These are phyloP conservation scores for Acromyrmex echinatior DNA, from an alignment of 1,140 invertebrate genomes.

Conservation along the genomic window DNA sequence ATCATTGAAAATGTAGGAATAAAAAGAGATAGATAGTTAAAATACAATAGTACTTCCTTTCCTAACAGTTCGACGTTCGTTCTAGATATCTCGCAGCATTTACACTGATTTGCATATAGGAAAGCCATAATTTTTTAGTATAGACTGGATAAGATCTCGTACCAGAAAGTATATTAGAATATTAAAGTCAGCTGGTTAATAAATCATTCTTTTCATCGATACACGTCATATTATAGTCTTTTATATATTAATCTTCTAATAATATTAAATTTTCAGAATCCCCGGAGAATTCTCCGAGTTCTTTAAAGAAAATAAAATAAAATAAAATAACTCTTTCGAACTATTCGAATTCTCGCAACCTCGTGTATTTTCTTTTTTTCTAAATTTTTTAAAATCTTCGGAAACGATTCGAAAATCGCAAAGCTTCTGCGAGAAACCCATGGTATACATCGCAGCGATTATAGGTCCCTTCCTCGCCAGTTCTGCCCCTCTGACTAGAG, in stretches of 20 bases:
- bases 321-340: background rate
- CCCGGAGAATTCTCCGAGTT: background rate
- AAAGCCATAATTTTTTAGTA: background rate
- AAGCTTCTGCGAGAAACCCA: constrained; percentile 1
- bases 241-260: no score
- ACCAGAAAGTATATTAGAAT: background rate
- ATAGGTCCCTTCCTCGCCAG: constrained; percentile 25
- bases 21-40: background rate
- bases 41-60: background rate
- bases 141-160: no score
- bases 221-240: background rate
- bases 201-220: background rate
- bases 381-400: background rate
- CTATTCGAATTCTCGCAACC: background rate
- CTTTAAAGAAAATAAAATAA: background rate
- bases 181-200: background rate
- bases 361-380: background rate
- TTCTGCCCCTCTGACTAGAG: constrained; percentile 35
- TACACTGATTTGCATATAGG: background rate
- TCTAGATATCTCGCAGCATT: background rate
- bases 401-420: constrained; percentile 1
- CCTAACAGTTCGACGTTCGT: constrained; percentile 15
- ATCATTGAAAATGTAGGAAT: background rate
- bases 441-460: constrained; percentile 14
- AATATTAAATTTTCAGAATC: background rate